These are phyloP conservation scores for Dioctria rufipes DNA, from an alignment of 2,888 invertebrate genomes.

Conservation along the genomic window DNA sequence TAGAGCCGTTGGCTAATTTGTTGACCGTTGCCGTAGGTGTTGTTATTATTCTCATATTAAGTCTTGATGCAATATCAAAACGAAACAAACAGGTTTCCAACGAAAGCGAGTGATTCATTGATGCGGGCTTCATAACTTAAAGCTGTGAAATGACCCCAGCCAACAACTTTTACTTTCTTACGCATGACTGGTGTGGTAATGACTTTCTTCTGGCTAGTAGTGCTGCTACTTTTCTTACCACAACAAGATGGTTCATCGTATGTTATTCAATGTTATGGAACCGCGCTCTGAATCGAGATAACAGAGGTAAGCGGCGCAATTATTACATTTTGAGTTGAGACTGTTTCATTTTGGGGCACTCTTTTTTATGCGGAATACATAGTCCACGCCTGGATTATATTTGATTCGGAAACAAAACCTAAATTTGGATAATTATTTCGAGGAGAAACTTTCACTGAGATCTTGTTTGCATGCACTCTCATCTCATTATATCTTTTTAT, in stretches of 20 bases:
- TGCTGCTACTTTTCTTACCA: background rate
- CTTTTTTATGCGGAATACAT: too few species aligned
- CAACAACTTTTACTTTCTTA: constrained; percentile 52
- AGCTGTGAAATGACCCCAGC: background rate
- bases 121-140: background rate
- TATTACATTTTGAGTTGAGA: too few species aligned
- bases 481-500: background rate
- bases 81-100: constrained; percentile 14
- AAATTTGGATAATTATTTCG: background rate
- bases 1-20: background rate
- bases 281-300: background rate
- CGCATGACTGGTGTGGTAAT: constrained; percentile 22
- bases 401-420: background rate
- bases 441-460: background rate
- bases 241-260: background rate
- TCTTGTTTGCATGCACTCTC: background rate
- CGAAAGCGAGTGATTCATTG: constrained; percentile 27
- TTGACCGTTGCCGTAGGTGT: background rate
- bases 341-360: too few species aligned
- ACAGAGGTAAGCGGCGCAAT: constrained; percentile 1
- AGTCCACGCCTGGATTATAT: background rate
- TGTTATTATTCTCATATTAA: constrained; percentile 12
- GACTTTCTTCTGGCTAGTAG: constrained; percentile 33
- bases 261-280: constrained; percentile 53
- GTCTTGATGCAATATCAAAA: background rate